Percentiles rank a stretch among this genome's conserved stretches.
phyloP scores from a whole-genome alignment of 2,113 vertebrate genomes.

The Psophia crepitans region DNA sequence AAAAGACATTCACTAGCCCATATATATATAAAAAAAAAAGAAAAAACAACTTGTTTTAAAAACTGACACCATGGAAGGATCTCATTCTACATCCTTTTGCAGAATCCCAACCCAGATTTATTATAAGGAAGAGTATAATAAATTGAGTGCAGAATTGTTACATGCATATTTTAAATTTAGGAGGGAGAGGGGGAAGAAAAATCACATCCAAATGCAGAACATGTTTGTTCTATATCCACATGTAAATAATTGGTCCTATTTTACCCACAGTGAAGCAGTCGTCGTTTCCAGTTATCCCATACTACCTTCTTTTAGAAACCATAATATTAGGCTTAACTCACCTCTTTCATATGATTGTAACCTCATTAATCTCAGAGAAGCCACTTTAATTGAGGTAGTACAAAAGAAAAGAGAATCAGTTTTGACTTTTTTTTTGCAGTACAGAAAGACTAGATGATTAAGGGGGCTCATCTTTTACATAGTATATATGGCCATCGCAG shows the following conservation, averaged over 20 bases:
- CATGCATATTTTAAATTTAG: background rate
- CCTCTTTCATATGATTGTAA: constrained; percentile 10
- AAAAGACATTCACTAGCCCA: constrained; percentile 32
- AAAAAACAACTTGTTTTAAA: background rate
- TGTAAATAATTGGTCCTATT: background rate
- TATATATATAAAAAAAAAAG: background rate
- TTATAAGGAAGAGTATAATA: background rate
- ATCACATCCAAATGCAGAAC: background rate
- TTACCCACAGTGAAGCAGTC: background rate
- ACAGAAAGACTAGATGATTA: background rate
- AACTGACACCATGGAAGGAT: background rate
- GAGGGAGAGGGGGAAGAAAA: fast-evolving
- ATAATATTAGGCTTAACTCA: constrained; percentile 20
- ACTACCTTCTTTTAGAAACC: background rate
- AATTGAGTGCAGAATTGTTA: background rate
- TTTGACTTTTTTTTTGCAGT: background rate
- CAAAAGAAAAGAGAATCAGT: background rate
- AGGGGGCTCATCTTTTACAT: background rate
- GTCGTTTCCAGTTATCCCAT: background rate
- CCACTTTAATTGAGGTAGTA: background rate
- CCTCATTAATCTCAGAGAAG: constrained; percentile 13
- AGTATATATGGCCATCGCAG: background rate
- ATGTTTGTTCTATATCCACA: background rate
- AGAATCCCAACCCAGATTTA: background rate
- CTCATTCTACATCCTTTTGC: background rate